Evolutionary conservation across 2,888 invertebrate genomes (phyloP).

Genomic region (Hoplodrina ambigua): DNA sequence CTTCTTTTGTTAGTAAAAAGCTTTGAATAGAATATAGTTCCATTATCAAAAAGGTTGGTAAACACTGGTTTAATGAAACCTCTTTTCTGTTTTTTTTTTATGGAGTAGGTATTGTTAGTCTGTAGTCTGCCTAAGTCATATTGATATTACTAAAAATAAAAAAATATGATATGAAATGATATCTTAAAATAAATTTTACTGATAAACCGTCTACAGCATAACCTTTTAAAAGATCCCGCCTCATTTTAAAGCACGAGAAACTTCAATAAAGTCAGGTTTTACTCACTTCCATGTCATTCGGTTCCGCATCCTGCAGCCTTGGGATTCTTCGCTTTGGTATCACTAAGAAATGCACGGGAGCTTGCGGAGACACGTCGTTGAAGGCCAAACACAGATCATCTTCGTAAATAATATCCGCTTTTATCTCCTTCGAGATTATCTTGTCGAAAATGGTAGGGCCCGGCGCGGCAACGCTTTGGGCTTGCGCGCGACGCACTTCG

Average conservation of each 20-base stretch:
- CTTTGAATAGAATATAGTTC: no score
- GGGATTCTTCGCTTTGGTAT: slow-evolving; percentile 94
- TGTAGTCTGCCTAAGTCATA: no score
- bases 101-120: no score
- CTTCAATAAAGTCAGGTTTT: slow-evolving; percentile 24
- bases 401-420: slow-evolving; percentile 95
- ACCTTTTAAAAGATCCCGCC: slow-evolving; percentile 26
- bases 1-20: no score
- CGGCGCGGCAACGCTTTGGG: slow-evolving; percentile 77
- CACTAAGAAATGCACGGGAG: slow-evolving; percentile 95
- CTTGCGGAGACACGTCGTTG: slow-evolving; percentile 95
- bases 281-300: slow-evolving; percentile 91
- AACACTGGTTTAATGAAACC: no score
- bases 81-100: no score
- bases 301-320: slow-evolving; percentile 91
- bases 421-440: slow-evolving; percentile 94
- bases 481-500: slow-evolving; percentile 84
- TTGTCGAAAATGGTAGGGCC: slow-evolving; percentile 93
- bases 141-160: no score
- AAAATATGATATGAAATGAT: no score
- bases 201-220: no score
- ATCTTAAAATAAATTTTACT: no score
- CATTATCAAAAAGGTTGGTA: no score
- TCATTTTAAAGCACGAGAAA: slow-evolving; percentile 7
- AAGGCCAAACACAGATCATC: slow-evolving; percentile 95